Conservation (phyloP, 2,888 invertebrate species). For the Neoascia interrupta region DNA sequence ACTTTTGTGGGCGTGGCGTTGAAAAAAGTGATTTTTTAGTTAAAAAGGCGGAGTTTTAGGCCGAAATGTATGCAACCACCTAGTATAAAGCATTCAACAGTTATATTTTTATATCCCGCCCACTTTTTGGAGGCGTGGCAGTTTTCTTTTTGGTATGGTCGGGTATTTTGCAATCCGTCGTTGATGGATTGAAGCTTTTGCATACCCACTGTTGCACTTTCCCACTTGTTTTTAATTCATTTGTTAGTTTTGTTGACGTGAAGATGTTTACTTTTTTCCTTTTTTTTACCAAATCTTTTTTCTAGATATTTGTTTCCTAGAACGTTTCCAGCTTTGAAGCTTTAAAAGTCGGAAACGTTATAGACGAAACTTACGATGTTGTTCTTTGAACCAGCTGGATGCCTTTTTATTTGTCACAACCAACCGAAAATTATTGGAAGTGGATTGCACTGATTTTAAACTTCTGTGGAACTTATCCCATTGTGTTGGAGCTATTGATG, state of each 20-base stretch:
- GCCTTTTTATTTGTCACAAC: constrained; percentile 5
- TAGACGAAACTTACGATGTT: no score
- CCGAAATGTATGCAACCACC: no score
- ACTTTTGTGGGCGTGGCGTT: no score
- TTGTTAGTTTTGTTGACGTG: background rate
- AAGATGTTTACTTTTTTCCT: background rate
- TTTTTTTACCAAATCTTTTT: background rate
- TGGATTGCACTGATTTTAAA: background rate
- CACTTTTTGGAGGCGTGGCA: no score
- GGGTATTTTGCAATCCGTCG: no score
- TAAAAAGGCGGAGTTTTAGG: no score
- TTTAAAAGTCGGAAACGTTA: background rate
- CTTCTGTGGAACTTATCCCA: background rate
- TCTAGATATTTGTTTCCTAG: constrained; percentile 10
- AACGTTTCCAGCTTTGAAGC: constrained; percentile 9
- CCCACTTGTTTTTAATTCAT: background rate
- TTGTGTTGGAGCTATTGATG: constrained; percentile 65
- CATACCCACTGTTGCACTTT: no score
- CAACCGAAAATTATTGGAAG: constrained; percentile 3
- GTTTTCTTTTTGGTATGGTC: no score
- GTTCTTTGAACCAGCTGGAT: background rate
- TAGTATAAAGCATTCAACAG: no score
- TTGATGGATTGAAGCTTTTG: no score
- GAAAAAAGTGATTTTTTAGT: no score
- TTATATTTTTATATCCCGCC: no score